A percentile compares a stretch with the other conserved stretches of the same genome.
phyloP scores from a whole-genome alignment of 2,888 invertebrate genomes.

The Ophioninae sp. region DNA sequence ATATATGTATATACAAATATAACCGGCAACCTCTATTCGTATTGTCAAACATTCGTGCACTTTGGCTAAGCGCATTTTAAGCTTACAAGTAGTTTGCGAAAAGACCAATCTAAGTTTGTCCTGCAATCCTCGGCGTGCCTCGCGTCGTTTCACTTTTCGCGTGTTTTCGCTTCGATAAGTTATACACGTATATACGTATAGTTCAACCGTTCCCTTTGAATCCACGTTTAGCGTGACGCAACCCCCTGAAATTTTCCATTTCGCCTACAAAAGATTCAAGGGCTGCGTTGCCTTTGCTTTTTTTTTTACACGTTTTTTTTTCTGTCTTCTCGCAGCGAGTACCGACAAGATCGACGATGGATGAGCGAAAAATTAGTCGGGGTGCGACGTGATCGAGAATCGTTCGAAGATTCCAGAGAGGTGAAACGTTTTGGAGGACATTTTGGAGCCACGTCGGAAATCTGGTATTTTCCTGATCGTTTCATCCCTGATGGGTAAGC shows the following conservation, averaged over 20 bases:
- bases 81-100: conserved; percentile 66
- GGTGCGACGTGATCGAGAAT: not conserved
- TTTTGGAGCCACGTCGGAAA: too few species aligned
- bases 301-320: not conserved
- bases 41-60: conserved; percentile 79
- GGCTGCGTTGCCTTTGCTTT: not conserved
- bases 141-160: conserved; percentile 33
- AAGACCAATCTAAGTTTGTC: conserved; percentile 63
- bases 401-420: not conserved
- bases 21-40: conserved; percentile 75
- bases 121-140: conserved; percentile 41
- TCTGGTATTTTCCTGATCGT: too few species aligned
- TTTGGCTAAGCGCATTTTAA: conserved; percentile 74
- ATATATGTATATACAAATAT: conserved; percentile 67
- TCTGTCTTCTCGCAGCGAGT: not conserved
- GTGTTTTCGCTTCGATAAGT: conserved; percentile 5
- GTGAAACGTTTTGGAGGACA: too few species aligned
- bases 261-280: conserved; percentile 52
- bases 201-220: not conserved
- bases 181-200: conserved; percentile 24
- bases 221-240: not conserved
- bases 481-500: not conserved
- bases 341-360: not conserved
- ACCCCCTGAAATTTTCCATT: conserved; percentile 37
- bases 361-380: conserved; percentile 2